Evolutionary conservation across 2,113 vertebrate genomes (phyloP).

Genomic region (Callipepla squamata): DNA sequence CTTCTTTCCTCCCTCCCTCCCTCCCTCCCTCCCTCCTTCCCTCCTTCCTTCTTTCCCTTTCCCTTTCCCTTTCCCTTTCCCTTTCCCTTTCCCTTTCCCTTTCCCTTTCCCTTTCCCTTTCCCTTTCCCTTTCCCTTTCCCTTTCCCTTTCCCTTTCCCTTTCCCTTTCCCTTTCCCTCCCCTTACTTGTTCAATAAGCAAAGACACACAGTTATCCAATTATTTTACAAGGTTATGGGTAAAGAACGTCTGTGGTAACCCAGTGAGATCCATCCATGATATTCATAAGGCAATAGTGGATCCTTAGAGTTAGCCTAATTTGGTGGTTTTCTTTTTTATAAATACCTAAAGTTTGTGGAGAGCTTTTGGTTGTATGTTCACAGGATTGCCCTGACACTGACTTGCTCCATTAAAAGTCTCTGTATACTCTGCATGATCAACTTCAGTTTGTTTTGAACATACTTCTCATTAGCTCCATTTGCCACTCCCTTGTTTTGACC

Average conservation of each 20-base stretch:
- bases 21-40: too few relatives aligned
- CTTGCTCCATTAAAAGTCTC: neutral
- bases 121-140: neutral
- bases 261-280: neutral
- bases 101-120: too few relatives aligned
- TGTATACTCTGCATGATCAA: neutral
- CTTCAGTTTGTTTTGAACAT: neutral
- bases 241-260: neutral
- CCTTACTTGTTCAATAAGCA: neutral
- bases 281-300: neutral
- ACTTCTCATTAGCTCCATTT: neutral
- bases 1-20: neutral
- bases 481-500: neutral
- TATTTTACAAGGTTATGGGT: neutral
- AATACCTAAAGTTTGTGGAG: neutral
- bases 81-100: neutral
- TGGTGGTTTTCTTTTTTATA: neutral
- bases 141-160: too few relatives aligned
- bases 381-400: neutral
- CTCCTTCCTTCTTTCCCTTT: too few relatives aligned
- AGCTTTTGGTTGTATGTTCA: neutral
- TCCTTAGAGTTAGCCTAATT: neutral
- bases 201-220: neutral
- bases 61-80: neutral
- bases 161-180: neutral